Evolutionary conservation across 2,888 invertebrate species (phyloP), one percentile per base, ranked within the genome.

Genomic region (Drosophila tripunctata): DNA sequence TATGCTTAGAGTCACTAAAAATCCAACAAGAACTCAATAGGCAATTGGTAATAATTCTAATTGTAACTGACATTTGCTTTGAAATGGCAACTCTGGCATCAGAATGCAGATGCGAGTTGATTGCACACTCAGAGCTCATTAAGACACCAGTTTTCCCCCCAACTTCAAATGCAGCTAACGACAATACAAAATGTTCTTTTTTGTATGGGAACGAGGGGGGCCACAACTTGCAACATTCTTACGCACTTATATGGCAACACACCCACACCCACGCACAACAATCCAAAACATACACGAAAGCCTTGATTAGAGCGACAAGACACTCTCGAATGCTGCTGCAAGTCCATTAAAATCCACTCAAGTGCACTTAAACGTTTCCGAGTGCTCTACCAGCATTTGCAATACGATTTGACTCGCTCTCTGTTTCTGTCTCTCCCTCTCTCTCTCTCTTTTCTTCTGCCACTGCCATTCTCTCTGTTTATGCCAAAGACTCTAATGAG

Each of bases 341-440:
- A 74, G 85, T 87, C 87, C 83, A 83, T 83, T 83, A 83, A 87
- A 87, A 83, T 83, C 76, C 82, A 85, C 87, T 83, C 82, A 83
- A 83, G 85, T 83, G 87, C 78, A 85, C 85, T 85, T 83, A 83
- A 87, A 87, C 62, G 82, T 70, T 87, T 87, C 87, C 87, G 83
- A 87, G 87, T 78, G 67, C 75, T 81, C 69, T 21, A n/a, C 57
- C 48, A 65, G 65, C 17, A 51, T 57, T 62, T 19, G 31, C 14
- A 15, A 31, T 30, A 27, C 43, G 56, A 62, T 67, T 52, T 45
- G n/a, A 61, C 33, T 54, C 27, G n/a, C 17, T 27, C 12, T 12
- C 24, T 27, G 27, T 17, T n/a, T 36, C 24, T 21, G 7, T 15
- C 5, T 41, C 7, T 21, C n/a, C 10, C n/a, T 30, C 24, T 36